phyloP scores from a whole-genome alignment of 2,113 vertebrate species.

The Mandrillus leucophaeus region DNA sequence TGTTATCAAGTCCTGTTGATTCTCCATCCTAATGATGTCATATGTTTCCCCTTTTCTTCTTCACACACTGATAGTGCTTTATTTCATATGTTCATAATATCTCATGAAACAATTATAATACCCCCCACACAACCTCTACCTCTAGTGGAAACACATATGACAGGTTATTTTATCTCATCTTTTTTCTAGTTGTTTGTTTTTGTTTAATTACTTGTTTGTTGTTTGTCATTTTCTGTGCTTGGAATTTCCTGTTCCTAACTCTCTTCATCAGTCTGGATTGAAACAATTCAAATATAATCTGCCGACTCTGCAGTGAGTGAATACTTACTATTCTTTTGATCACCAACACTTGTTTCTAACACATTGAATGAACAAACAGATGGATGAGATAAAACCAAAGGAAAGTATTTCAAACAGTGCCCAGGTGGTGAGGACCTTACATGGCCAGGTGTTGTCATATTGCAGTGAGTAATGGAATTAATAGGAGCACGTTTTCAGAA shows the following conservation, averaged over 20 bases:
- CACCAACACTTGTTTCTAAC: not conserved
- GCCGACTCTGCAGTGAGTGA: not conserved
- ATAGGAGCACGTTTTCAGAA: not conserved
- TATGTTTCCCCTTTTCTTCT: not conserved
- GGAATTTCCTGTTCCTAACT: not conserved
- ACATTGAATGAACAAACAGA: not conserved
- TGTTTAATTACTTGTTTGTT: not conserved
- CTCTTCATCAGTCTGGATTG: not conserved
- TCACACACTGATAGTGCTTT: not conserved
- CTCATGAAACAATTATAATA: not conserved
- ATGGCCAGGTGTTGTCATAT: not conserved
- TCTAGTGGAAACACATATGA: not conserved
- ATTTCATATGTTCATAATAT: not conserved
- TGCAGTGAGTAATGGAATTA: not conserved
- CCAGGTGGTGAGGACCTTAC: not conserved
- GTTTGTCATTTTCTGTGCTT: not conserved
- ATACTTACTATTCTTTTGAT: not conserved
- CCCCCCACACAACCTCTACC: rapidly evolving
- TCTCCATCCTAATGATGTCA: not conserved
- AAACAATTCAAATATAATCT: not conserved
- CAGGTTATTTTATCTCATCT: not conserved
- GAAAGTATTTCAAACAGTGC: not conserved
- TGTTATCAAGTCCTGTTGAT: not conserved
- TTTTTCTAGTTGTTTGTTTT: not conserved
- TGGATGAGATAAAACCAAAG: not conserved